Base-by-base conservation (phyloP, 2,888 invertebrate species). In the Athripsodes cinereus region DNA sequence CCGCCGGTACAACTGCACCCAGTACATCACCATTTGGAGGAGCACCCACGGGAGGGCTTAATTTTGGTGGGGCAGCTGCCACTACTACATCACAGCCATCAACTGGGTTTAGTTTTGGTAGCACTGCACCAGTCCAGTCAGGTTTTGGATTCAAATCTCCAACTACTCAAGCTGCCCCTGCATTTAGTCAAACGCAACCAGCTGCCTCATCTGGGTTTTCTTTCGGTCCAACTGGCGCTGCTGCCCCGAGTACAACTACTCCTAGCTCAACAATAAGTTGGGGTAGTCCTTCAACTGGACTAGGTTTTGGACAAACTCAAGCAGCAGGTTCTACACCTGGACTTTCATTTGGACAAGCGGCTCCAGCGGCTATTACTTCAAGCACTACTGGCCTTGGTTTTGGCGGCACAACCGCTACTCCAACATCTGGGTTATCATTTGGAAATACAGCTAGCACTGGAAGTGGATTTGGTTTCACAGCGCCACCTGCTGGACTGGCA, bases 1-100 rank as follows among this genome's bases (percentile, higher is more conserved):
- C 34, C n/a, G 48, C 34, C 13, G 35, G 55, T n/a, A n/a, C n/a
- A n/a, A n/a, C n/a, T n/a, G n/a, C n/a, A n/a, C n/a, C n/a, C n/a
- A n/a, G n/a, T n/a, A n/a, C n/a, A n/a, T 57, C 54, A 21, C 52
- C 60, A 13, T 61, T 61, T 31, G 61, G 61, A 21, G 58, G 58
- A 16, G 55, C 49, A n/a, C 18, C 31, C 3, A 13, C 53, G 8
- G 35, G 51, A 21, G 55, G 55, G 1, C 34, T 55, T 10, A 13
- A 10, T 11, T 51, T 52, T 26, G 54, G 54, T 3, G 54, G 44
- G 21, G 51, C 52, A n/a, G 52, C 59, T 21, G 19, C 57, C 8
- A 48, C 57, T 10, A 44, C 51, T 19, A 48, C 44, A 1, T 44
- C 54, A 21, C 16, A 55, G 11, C 21, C 55, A 3, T 31, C 52